These are phyloP conservation scores for Nephrocerus scutellatus DNA, from an alignment of 2,888 invertebrate species.

Conservation along the genomic window DNA sequence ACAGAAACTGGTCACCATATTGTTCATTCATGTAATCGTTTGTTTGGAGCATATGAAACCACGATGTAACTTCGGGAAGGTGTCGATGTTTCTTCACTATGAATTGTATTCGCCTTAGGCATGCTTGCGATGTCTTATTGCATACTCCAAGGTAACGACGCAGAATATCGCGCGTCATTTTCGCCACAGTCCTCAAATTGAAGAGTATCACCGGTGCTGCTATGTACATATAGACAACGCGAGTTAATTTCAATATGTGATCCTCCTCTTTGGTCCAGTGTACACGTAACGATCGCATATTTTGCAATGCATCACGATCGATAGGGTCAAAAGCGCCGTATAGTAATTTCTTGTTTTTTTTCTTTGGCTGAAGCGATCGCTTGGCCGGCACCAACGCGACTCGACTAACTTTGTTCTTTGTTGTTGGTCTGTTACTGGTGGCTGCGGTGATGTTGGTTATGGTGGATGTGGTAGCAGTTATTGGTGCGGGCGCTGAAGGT, in stretches of 20 bases:
- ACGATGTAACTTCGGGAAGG: slow-evolving; percentile 54
- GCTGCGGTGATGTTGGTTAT: too few relatives aligned
- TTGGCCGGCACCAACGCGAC: slow-evolving; percentile 6
- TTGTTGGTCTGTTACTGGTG: too few relatives aligned
- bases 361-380: neutral
- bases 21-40: slow-evolving; percentile 49
- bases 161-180: slow-evolving; percentile 53
- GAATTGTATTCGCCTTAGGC: slow-evolving; percentile 58
- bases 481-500: slow-evolving; percentile 13
- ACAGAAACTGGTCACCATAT: slow-evolving; percentile 45
- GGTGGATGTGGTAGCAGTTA: slow-evolving; percentile 9
- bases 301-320: slow-evolving; percentile 57
- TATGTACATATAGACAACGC: slow-evolving; percentile 55
- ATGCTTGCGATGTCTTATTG: slow-evolving; percentile 64
- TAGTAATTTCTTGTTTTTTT: too few relatives aligned
- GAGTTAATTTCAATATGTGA: slow-evolving; percentile 59
- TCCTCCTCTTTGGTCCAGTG: slow-evolving; percentile 65
- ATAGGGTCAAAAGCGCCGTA: slow-evolving; percentile 55
- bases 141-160: slow-evolving; percentile 50
- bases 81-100: slow-evolving; percentile 56
- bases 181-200: slow-evolving; percentile 39
- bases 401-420: slow-evolving; percentile 13
- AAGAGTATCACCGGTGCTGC: slow-evolving; percentile 44
- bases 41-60: slow-evolving; percentile 56
- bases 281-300: slow-evolving; percentile 55